phyloP scores from a whole-genome alignment of 2,888 invertebrate genomes.

The Aphodius sticticus region DNA sequence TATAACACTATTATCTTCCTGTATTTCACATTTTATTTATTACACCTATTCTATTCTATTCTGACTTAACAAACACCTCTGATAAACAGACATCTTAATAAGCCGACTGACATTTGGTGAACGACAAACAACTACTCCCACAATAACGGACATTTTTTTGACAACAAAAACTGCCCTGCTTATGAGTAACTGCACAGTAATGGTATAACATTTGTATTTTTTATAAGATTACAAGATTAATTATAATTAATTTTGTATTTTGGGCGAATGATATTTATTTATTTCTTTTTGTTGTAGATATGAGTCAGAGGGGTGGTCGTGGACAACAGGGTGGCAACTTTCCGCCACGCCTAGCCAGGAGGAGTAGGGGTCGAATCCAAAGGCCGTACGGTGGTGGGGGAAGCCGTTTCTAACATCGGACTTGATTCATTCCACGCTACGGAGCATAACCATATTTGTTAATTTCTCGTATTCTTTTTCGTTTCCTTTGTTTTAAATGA shows the following conservation, averaged over 20 bases:
- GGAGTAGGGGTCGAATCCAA: constrained; percentile 51
- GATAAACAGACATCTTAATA: no score
- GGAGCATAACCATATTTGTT: background rate
- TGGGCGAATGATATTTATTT: background rate
- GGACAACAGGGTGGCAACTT: constrained; percentile 46
- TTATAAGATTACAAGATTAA: no score
- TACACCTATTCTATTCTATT: no score
- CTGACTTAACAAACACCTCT: no score
- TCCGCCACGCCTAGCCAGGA: constrained; percentile 50
- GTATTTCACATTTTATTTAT: no score
- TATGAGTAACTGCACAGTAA: no score
- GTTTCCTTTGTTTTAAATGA: background rate
- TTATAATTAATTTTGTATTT: background rate
- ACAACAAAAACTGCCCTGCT: no score
- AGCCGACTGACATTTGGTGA: no score
- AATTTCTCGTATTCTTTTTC: background rate
- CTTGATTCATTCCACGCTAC: constrained; percentile 33
- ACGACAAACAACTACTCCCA: no score
- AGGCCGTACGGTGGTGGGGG: constrained; percentile 49
- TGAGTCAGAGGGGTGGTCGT: constrained; percentile 39
- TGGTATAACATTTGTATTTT: no score
- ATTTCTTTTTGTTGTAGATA: constrained; percentile 17
- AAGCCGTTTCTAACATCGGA: constrained; percentile 32
- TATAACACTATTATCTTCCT: no score
- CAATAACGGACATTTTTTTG: no score